Evolutionary conservation across 2,797 vertebrate genomes (phyloP).

Genomic region (Leuciscus waleckii): DNA sequence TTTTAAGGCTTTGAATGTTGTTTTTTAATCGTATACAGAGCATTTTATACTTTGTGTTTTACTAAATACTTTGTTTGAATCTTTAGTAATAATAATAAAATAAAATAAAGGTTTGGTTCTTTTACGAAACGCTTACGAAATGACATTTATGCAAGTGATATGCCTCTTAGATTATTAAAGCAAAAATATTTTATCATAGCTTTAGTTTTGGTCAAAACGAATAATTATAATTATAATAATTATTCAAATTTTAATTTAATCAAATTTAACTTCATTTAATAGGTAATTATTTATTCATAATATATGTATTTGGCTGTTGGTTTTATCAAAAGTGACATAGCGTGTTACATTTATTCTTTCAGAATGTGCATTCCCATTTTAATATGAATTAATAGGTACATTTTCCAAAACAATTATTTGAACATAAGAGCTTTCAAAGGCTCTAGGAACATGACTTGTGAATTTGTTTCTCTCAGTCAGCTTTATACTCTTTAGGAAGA

Average conservation of each 20-base stretch:
- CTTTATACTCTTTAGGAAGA: not conserved
- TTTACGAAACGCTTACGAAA: not conserved
- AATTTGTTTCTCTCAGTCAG: not conserved
- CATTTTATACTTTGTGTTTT: no score
- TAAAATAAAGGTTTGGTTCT: not conserved
- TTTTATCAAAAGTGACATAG: not conserved
- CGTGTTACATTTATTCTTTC: not conserved
- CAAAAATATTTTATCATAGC: not conserved
- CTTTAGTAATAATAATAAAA: not conserved
- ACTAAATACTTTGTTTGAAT: no score
- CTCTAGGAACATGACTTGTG: not conserved
- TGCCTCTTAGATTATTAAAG: not conserved
- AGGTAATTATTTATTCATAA: not conserved
- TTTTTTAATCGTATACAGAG: not conserved
- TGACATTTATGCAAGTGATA: not conserved
- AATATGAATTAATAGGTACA: not conserved
- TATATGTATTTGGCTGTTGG: not conserved
- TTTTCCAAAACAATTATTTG: not conserved
- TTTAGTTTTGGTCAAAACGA: not conserved
- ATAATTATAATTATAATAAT: no score
- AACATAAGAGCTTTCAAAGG: not conserved
- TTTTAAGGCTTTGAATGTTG: not conserved
- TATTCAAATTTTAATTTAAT: not conserved
- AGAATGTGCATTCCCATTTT: not conserved
- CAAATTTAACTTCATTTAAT: not conserved